phyloP scores from a whole-genome alignment of 2,888 invertebrate species.

The Cryptus armator region DNA sequence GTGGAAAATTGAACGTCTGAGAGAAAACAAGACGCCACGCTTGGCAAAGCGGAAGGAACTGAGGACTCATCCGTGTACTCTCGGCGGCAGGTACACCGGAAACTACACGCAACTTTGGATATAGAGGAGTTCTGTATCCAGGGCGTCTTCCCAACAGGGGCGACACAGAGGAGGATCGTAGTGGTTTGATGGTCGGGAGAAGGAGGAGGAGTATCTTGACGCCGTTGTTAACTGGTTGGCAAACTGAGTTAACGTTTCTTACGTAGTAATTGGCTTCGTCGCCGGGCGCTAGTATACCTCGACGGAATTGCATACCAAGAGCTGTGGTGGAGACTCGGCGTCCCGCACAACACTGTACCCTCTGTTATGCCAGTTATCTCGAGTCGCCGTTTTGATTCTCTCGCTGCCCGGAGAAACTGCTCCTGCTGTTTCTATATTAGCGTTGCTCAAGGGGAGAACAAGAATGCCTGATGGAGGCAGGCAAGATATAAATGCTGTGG shows the following conservation, averaged over 20 bases:
- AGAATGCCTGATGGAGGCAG: slow-evolving; percentile 30
- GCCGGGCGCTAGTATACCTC: slow-evolving; percentile 71
- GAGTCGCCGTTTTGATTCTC: slow-evolving; percentile 61
- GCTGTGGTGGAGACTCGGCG: slow-evolving; percentile 60
- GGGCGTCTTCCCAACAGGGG: slow-evolving; percentile 31
- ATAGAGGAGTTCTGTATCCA: slow-evolving; percentile 46
- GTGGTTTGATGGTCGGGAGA: background rate
- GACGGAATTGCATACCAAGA: slow-evolving; percentile 73
- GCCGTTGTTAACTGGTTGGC: slow-evolving; percentile 80
- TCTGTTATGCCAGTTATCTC: slow-evolving; percentile 67
- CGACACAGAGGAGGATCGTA: slow-evolving; percentile 43
- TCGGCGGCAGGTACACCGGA: slow-evolving; percentile 31
- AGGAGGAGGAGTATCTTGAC: slow-evolving; percentile 45
- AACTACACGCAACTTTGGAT: slow-evolving; percentile 60
- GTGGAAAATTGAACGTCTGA: slow-evolving; percentile 25
- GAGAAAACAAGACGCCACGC: slow-evolving; percentile 33
- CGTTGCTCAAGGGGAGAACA: background rate
- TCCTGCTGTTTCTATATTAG: slow-evolving; percentile 29
- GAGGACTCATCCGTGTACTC: slow-evolving; percentile 35
- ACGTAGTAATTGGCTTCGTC: slow-evolving; percentile 74
- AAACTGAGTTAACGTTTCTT: slow-evolving; percentile 83
- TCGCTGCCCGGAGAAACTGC: slow-evolving; percentile 41
- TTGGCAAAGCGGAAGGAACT: slow-evolving; percentile 35
- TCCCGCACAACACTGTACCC: slow-evolving; percentile 62
- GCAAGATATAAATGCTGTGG: slow-evolving; percentile 37